Evolutionary conservation across 64 coral and sea anemone species (phyloP).

Genomic region (Exaiptasia diaphana): DNA sequence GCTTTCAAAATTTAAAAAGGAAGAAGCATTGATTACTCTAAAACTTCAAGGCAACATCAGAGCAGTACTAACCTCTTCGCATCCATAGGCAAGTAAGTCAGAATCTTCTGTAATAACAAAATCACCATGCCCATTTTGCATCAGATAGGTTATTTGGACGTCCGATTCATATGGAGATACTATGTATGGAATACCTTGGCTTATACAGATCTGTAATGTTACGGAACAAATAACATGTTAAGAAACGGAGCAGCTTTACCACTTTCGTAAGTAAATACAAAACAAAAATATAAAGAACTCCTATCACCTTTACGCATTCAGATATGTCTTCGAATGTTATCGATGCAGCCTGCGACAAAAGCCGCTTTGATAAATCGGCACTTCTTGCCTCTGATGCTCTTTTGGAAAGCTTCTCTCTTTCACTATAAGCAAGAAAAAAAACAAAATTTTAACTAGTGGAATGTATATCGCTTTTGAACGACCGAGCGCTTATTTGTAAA

Average conservation of each 20-base stretch:
- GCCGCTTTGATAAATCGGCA: not conserved
- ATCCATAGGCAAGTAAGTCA: slow-evolving; percentile 39
- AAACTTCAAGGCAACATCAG: too few relatives aligned
- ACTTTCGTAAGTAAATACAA: not conserved
- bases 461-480: not conserved
- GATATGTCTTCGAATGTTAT: not conserved
- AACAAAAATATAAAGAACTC: not conserved
- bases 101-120: slow-evolving; percentile 24
- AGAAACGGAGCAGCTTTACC: not conserved
- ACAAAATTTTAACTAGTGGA: not conserved
- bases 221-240: not conserved
- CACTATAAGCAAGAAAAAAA: not conserved
- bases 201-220: slow-evolving; percentile 21
- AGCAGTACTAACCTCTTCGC: not conserved
- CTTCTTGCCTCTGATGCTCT: not conserved
- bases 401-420: not conserved
- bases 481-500: too few relatives aligned
- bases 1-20: too few relatives aligned
- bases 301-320: not conserved
- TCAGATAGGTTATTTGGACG: slow-evolving; percentile 12
- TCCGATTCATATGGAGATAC: slow-evolving; percentile 33
- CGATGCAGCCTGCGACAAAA: not conserved
- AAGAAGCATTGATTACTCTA: too few relatives aligned
- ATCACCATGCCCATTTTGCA: not conserved
- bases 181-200: not conserved